phyloP scores from a whole-genome alignment of 2,113 vertebrate species.

The Otus sunia region DNA sequence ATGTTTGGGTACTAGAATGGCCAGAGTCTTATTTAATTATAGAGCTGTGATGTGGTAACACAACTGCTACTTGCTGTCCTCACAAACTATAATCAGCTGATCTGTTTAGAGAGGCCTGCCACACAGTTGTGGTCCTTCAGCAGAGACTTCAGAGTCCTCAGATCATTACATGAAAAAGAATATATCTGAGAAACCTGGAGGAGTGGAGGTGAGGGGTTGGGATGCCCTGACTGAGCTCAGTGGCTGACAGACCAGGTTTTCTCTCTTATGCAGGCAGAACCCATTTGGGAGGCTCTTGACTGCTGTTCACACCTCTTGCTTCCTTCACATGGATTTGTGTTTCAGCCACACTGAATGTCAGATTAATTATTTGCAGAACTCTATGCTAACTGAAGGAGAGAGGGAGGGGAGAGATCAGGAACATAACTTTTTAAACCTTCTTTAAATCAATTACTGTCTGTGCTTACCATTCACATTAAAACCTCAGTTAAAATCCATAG shows the following conservation, averaged over 20 bases:
- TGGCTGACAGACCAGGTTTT: not conserved
- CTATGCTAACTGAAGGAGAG: not conserved
- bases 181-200: not conserved
- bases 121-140: not conserved
- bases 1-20: not conserved
- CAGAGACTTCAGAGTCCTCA: not conserved
- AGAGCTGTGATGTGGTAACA: not conserved
- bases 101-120: not conserved
- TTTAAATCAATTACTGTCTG: not conserved
- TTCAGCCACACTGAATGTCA: not conserved
- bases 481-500: not conserved
- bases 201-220: not conserved
- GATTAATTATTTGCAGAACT: not conserved
- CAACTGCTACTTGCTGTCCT: fast-evolving
- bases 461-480: not conserved
- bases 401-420: not conserved
- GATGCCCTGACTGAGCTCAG: not conserved
- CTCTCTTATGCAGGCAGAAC: not conserved
- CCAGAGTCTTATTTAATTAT: too few species aligned
- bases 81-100: not conserved
- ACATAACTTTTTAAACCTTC: not conserved
- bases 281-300: not conserved
- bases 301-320: not conserved
- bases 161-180: not conserved
- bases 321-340: not conserved